These are phyloP conservation scores for Mixornis gularis DNA, from an alignment of 2,113 vertebrate species.

Conservation along the genomic window DNA sequence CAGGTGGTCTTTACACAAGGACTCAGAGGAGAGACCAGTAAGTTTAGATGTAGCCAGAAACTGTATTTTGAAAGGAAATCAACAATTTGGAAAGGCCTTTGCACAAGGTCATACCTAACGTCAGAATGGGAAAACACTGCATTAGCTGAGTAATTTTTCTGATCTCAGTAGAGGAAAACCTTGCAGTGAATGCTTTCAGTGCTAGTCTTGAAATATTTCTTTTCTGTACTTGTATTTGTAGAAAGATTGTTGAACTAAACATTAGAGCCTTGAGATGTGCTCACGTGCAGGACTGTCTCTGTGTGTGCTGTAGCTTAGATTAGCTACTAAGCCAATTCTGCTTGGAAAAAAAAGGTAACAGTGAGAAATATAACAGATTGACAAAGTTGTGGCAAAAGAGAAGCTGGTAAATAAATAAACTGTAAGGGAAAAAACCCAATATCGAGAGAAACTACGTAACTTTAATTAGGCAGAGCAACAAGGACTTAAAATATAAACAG, in stretches of 20 bases:
- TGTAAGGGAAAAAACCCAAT: accelerated
- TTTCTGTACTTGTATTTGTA: not conserved
- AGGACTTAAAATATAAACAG: not conserved
- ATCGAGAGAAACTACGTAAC: not conserved
- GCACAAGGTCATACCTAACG: not conserved
- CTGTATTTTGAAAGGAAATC: not conserved
- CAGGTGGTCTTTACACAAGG: not conserved
- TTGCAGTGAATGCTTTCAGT: not conserved
- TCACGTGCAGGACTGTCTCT: not conserved
- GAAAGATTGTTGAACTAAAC: not conserved
- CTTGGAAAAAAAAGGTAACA: not conserved
- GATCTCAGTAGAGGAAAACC: not conserved
- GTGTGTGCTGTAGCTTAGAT: not conserved
- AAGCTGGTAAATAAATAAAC: not conserved
- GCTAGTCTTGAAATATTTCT: not conserved
- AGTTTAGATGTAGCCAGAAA: not conserved
- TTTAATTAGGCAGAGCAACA: not conserved
- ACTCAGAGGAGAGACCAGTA: not conserved
- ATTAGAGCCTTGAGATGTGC: not conserved
- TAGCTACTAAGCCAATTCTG: not conserved
- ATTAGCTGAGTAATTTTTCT: not conserved
- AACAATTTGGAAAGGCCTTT: not conserved
- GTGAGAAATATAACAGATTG: not conserved
- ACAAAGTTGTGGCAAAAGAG: not conserved
- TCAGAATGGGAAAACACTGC: not conserved